These are phyloP conservation scores for Acanthosoma haemorrhoidale DNA, from an alignment of 2,888 invertebrate species.

Conservation along the genomic window DNA sequence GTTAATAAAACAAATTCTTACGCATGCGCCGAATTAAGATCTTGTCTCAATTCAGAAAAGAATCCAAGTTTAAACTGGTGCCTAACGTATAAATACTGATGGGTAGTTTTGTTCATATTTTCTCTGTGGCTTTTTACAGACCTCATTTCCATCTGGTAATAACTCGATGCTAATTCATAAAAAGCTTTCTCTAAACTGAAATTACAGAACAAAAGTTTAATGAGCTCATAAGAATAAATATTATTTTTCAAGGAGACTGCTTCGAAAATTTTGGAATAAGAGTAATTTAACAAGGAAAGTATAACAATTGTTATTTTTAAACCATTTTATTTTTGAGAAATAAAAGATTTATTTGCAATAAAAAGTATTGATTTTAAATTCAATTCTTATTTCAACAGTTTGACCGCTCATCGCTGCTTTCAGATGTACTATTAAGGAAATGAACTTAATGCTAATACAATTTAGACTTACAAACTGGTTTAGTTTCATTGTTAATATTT, in stretches of 20 bases:
- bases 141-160: slow-evolving; percentile 84
- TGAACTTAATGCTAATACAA: too few relatives aligned
- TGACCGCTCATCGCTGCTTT: too few relatives aligned
- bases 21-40: slow-evolving; percentile 77
- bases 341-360: too few relatives aligned
- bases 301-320: neutral
- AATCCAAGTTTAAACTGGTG: slow-evolving; percentile 97
- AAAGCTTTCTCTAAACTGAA: slow-evolving; percentile 84
- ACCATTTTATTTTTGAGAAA: too few relatives aligned
- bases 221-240: too few relatives aligned
- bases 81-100: slow-evolving; percentile 86
- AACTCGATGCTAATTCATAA: slow-evolving; percentile 85
- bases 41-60: slow-evolving; percentile 88
- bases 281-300: neutral
- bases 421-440: too few relatives aligned
- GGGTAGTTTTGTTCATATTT: slow-evolving; percentile 82
- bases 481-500: too few relatives aligned
- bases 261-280: too few relatives aligned
- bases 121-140: slow-evolving; percentile 83
- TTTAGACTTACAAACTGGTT: too few relatives aligned
- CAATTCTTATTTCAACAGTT: too few relatives aligned
- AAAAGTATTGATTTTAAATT: too few relatives aligned
- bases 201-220: neutral
- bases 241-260: too few relatives aligned
- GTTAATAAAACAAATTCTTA: slow-evolving; percentile 45